Evolutionary conservation across 2,888 invertebrate species (phyloP).

Genomic region (Glaucopsyche alexis): DNA sequence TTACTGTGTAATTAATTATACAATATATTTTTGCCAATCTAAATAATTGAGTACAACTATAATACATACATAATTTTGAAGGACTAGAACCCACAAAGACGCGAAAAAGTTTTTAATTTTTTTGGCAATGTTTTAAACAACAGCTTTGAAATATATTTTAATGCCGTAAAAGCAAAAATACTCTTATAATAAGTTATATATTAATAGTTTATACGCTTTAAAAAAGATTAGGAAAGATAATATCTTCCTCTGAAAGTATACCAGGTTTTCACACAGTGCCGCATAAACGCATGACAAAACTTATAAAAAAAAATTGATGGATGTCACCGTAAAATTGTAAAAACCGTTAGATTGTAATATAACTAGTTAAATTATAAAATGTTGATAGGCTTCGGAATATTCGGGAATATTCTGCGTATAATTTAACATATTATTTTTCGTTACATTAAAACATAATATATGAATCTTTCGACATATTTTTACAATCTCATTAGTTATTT

Average conservation of each 20-base stretch:
- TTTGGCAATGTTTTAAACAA: conserved; percentile 53
- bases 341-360: no score
- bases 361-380: no score
- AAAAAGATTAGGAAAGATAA: conserved; percentile 5
- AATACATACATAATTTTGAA: conserved; percentile 70
- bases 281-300: conserved; percentile 11
- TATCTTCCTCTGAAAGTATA: neutral
- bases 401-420: no score
- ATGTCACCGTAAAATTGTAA: no score
- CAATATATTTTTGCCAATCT: conserved; percentile 57
- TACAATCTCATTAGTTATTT: no score
- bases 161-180: conserved; percentile 36
- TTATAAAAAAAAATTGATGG: neutral
- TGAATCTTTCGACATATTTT: no score
- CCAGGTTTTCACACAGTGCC: neutral
- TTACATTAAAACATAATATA: no score
- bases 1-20: conserved; percentile 48
- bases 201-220: conserved; percentile 37
- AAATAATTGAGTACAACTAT: conserved; percentile 51
- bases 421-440: no score
- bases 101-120: conserved; percentile 51
- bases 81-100: conserved; percentile 77
- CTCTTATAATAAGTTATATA: conserved; percentile 34
- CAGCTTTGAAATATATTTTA: conserved; percentile 45
- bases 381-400: no score